Evolutionary conservation across 2,888 invertebrate species (phyloP), one percentile per base, ranked within the genome.

Genomic region (Leistus spinibarbis): DNA sequence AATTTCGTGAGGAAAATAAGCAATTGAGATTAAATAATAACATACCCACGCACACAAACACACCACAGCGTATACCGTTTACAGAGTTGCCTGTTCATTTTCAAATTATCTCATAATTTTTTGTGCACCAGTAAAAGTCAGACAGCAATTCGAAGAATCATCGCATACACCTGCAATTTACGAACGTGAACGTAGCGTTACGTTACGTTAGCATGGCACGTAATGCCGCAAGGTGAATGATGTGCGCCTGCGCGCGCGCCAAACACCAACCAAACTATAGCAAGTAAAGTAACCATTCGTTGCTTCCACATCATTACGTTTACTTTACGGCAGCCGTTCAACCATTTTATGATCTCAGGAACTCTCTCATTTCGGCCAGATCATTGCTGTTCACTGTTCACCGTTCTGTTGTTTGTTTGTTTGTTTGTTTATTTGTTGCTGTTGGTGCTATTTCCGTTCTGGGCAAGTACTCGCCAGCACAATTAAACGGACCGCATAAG

Each of bases 221-320:
- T 24, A 13, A n/a, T n/a, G 22, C 16, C 24, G 23, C n/a, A 64
- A 22, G 20, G 24, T n/a, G 23, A 10, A 13, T 3, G 64, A 23
- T 13, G n/a, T n/a, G 23, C 64, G 64, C 23, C n/a, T 23, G 64
- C n/a, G n/a, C n/a, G n/a, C n/a, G n/a, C n/a, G n/a, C n/a, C n/a
- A n/a, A n/a, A n/a, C n/a, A 13, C 22, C 20, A 23, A 64, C 24
- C 23, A 20, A 20, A 23, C 66, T 63, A 53, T 62, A 19, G 54
- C 57, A 66, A 16, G 19, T 57, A 27, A 66, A 16, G 19, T 57
- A 27, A 40, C 40, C 40, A 40, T 40, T 40, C 40, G 69, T 68
- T 40, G 54, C 69, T 68, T 75, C 69, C 75, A 75, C 68, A 63
- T 69, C 75, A 75, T 75, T 75, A 75, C 75, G 69, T 64, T 75